Percentiles rank a stretch among this genome's conserved stretches.
These are phyloP conservation scores for Malurus leucopterus DNA, from an alignment of 2,797 vertebrate species.

Conservation along the genomic window DNA sequence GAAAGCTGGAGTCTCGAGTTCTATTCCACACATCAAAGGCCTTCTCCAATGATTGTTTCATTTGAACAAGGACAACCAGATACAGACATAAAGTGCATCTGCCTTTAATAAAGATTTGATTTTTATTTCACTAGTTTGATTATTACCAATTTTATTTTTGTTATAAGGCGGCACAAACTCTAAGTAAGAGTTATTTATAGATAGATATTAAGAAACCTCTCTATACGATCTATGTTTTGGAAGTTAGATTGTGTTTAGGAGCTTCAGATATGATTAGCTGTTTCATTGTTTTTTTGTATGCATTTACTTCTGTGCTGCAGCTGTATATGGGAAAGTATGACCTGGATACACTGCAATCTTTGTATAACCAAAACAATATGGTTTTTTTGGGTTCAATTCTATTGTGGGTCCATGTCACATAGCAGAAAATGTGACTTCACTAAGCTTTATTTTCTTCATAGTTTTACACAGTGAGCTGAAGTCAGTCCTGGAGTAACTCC, in stretches of 20 bases:
- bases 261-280: neutral
- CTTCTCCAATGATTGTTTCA: neutral
- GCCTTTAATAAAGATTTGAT: neutral
- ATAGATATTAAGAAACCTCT: neutral
- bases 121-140: neutral
- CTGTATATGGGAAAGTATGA: neutral
- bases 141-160: neutral
- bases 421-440: neutral
- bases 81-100: neutral
- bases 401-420: neutral
- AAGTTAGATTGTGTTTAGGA: neutral
- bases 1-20: neutral
- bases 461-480: neutral
- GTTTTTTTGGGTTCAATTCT: neutral
- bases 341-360: neutral
- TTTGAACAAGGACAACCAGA: neutral
- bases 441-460: neutral
- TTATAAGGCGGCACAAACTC: neutral
- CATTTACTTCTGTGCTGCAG: neutral
- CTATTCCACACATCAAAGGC: neutral
- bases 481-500: neutral
- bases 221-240: neutral
- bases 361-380: neutral
- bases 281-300: neutral
- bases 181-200: neutral